Evolutionary conservation across 2,113 vertebrate genomes (phyloP).

Genomic region (Machaerirhynchus nigripectus): DNA sequence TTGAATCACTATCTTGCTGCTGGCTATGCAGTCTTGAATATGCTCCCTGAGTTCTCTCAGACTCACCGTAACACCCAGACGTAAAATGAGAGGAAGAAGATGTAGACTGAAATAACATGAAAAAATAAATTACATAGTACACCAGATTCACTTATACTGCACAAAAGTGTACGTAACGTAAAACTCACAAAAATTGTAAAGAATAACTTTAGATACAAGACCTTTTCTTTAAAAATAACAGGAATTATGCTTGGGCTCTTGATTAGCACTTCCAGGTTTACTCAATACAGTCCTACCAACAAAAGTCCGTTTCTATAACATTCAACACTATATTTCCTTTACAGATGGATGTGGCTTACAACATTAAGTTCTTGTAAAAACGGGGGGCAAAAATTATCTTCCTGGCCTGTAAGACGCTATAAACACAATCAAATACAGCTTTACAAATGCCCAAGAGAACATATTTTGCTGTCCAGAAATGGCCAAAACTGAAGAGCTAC

Average conservation of each 20-base stretch:
- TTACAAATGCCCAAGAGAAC: neutral
- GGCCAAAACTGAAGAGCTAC: neutral
- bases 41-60: constrained; percentile 83
- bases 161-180: neutral
- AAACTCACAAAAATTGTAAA: neutral
- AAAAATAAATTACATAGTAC: neutral
- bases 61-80: constrained; percentile 76
- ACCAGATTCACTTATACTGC: neutral
- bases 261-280: neutral
- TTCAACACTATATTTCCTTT: neutral
- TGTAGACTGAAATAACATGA: constrained; percentile 58
- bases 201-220: neutral
- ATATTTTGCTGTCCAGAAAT: neutral
- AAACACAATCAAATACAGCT: neutral
- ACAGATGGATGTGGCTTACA: neutral
- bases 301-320: neutral
- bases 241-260: neutral
- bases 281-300: neutral
- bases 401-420: neutral
- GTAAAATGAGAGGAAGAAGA: constrained; percentile 72
- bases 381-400: neutral
- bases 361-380: neutral
- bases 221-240: neutral
- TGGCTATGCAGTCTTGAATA: constrained; percentile 82
- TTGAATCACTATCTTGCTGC: constrained; percentile 86